Evolutionary conservation across 2,113 vertebrate genomes (phyloP).

Genomic region (Poecile atricapillus): DNA sequence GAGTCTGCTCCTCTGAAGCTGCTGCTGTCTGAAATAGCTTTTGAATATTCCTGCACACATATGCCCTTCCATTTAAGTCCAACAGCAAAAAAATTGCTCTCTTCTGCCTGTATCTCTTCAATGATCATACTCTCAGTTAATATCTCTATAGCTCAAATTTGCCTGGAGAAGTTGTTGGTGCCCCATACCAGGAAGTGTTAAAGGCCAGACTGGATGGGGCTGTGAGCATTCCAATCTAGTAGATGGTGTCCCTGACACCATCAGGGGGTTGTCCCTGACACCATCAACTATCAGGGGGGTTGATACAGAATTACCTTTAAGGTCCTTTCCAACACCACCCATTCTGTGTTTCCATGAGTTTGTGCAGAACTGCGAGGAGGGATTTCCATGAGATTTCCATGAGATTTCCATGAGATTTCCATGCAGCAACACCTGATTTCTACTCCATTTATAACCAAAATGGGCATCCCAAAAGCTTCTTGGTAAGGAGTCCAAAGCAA

Average conservation of each 20-base stretch:
- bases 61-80: neutral
- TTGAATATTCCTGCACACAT: neutral
- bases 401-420: neutral
- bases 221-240: neutral
- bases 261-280: too few species aligned
- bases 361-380: neutral
- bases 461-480: neutral
- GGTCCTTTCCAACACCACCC: neutral
- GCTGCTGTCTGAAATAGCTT: neutral
- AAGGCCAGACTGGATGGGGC: neutral
- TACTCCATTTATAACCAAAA: neutral
- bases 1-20: neutral
- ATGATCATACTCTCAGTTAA: neutral
- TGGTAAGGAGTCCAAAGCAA: neutral
- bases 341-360: neutral
- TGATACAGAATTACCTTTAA: neutral
- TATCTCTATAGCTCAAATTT: neutral
- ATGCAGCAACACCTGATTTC: neutral
- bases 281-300: too few species aligned
- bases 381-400: neutral
- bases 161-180: neutral
- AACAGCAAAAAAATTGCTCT: neutral
- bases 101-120: neutral
- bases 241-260: neutral
- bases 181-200: neutral